A percentile compares a stretch with the other conserved stretches of the same genome.
Conservation (phyloP, 2,888 invertebrate species). For the Agelastica alni region DNA sequence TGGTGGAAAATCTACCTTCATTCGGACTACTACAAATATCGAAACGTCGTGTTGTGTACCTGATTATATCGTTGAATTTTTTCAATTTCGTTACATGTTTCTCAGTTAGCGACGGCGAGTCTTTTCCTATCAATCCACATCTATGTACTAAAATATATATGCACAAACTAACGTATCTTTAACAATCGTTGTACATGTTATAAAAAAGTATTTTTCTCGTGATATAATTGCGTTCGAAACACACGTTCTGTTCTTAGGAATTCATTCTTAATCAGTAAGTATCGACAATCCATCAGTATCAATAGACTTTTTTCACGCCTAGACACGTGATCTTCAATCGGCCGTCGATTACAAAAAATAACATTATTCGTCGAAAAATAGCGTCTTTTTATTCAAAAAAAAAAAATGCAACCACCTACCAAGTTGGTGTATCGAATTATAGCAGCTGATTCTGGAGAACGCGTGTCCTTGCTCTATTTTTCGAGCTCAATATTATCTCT, state of each 20-base stretch:
- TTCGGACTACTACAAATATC: slow-evolving; percentile 44
- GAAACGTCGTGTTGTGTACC: slow-evolving; percentile 44
- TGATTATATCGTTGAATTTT: slow-evolving; percentile 36
- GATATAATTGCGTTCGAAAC: slow-evolving; percentile 19
- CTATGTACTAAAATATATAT: slow-evolving; percentile 14
- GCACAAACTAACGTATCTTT: slow-evolving; percentile 34
- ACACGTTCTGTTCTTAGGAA: slow-evolving; percentile 14
- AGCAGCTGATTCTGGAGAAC: slow-evolving; percentile 1
- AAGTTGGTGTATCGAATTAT: background rate
- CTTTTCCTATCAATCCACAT: slow-evolving; percentile 13
- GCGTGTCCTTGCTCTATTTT: background rate
- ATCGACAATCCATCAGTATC: too few species aligned
- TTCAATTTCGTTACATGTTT: slow-evolving; percentile 31
- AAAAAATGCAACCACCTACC: background rate
- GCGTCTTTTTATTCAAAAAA: background rate
- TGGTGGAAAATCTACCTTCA: slow-evolving; percentile 52
- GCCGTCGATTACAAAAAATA: too few species aligned
- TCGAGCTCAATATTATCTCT: too few species aligned
- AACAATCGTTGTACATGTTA: slow-evolving; percentile 10
- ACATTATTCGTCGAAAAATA: too few species aligned
- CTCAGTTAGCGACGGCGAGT: slow-evolving; percentile 22
- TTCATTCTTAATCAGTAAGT: slow-evolving; percentile 26
- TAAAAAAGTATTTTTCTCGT: slow-evolving; percentile 23
- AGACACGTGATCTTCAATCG: slow-evolving; percentile 30
- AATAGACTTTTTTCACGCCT: too few species aligned